Percentiles rank a stretch among this genome's conserved stretches.
phyloP scores from a whole-genome alignment of 1,140 invertebrate species.

The Drosophila aff. region DNA sequence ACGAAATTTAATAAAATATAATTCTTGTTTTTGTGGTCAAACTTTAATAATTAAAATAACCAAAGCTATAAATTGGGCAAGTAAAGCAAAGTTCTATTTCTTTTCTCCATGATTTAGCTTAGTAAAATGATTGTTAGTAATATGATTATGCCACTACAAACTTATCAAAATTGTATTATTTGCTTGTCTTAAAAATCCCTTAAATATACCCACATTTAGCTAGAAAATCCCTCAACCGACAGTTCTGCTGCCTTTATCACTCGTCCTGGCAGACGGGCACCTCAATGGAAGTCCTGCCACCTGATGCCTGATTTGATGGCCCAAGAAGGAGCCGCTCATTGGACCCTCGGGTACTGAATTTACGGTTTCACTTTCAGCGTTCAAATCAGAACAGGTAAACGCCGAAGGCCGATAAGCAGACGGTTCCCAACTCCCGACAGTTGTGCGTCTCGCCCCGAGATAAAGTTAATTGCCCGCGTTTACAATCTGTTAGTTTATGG shows the following conservation, averaged over 20 bases:
- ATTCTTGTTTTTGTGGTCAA: background rate
- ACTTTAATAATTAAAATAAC: background rate
- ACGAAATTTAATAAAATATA: too few species aligned
- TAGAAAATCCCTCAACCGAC: background rate
- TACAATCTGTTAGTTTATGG: constrained; percentile 74
- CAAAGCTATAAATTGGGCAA: too few species aligned
- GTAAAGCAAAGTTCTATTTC: background rate
- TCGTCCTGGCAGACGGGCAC: constrained; percentile 19
- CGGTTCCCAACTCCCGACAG: constrained; percentile 41
- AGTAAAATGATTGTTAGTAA: background rate
- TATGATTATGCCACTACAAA: too few species aligned
- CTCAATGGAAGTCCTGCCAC: constrained; percentile 63
- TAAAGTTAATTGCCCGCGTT: constrained; percentile 69
- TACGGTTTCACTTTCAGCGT: constrained; percentile 79
- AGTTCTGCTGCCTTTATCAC: constrained; percentile 2
- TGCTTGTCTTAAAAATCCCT: background rate
- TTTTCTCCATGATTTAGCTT: too few species aligned
- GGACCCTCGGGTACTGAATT: constrained; percentile 48
- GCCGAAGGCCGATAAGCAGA: constrained; percentile 21
- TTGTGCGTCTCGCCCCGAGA: constrained; percentile 64
- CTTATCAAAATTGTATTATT: background rate
- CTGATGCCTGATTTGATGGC: constrained; percentile 77
- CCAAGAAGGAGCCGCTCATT: constrained; percentile 33
- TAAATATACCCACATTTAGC: background rate
- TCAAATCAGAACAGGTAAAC: constrained; percentile 77